Conservation (phyloP, 1,140 invertebrate species). For the Agrilus planipennis region DNA sequence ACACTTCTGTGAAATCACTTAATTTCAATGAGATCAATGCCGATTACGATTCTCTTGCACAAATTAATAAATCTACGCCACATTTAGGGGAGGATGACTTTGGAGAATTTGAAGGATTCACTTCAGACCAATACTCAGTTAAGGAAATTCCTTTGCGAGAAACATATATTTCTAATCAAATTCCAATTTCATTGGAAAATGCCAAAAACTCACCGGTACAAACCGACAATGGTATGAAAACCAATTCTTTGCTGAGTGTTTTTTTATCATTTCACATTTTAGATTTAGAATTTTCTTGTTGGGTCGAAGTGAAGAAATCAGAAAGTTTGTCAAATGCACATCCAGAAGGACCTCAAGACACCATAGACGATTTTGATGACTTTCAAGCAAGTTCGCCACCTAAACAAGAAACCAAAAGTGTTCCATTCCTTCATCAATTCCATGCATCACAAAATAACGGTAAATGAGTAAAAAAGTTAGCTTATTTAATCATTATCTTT, state of each 20-base stretch:
- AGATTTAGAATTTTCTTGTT: too few species aligned
- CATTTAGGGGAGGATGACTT: too few species aligned
- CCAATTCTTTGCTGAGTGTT: too few species aligned
- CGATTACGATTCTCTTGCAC: constrained; percentile 4
- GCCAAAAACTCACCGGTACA: background rate
- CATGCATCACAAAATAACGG: too few species aligned
- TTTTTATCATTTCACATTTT: too few species aligned
- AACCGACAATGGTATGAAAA: too few species aligned
- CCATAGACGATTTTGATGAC: constrained; percentile 25
- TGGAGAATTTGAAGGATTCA: constrained; percentile 23
- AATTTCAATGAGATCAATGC: constrained; percentile 13
- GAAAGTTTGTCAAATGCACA: too few species aligned
- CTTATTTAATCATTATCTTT: too few species aligned
- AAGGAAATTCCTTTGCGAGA: constrained; percentile 20
- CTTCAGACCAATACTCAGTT: constrained; percentile 12
- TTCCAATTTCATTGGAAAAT: too few species aligned
- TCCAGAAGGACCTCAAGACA: constrained; percentile 2
- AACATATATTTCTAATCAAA: constrained; percentile 29
- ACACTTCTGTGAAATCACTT: constrained; percentile 17
- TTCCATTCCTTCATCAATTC: too few species aligned
- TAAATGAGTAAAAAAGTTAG: too few species aligned
- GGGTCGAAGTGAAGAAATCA: too few species aligned
- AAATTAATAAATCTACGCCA: background rate
- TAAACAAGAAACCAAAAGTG: background rate
- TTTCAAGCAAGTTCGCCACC: constrained; percentile 17